Base-by-base conservation (phyloP, 1,140 invertebrate species). In the Pseudomyrmex concolor region DNA sequence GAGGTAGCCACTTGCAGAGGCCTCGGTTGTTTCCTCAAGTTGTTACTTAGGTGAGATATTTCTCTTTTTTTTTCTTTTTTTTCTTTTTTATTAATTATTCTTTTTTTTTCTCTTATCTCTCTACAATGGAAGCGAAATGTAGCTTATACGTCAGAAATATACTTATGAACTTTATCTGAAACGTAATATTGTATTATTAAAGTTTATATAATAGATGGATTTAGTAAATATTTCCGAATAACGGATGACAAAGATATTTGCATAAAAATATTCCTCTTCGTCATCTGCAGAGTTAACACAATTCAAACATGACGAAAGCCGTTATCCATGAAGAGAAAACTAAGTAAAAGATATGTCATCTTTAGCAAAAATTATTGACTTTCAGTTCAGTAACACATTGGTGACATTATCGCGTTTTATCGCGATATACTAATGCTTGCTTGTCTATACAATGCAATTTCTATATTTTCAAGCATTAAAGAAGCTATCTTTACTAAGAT, bases 1-100 rank as follows among this genome's bases (percentile, higher is more conserved):
- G 97, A 98, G 95, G 97, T 98, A 84, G 97, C 97, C 68, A 98
- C 97, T 80, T 97, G 97, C 91, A 95, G 96, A 77, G 97, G 97
- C 70, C 97, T 98, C 92, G 97, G 97, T 82, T 98, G 97, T 91
- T 97, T 97, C 93, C 95, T 97, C 84, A 98, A 98, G 94, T 95
- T 98, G 90, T 94, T 98, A 12, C 94, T 97, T 83, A 96, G 96
- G 97, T 97, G 95, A 91, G 51, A 72, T 34, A 34, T 34, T 34
- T 86, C 7, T 64, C 15, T 62, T 5, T 48, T 10, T 48, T 51
- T 5, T 48, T 10, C 22, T 51, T 51, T 34, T 7, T 7, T 34
- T 34, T 34, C 7, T 34, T 34, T 34, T 34, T 34, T 34, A 34
- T 34, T n/a, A n/a, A n/a, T 34, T 34, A 5, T 34, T 34, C n/a